Conservation (phyloP, 2,113 vertebrate species). For the Phyllopteryx taeniolatus region DNA sequence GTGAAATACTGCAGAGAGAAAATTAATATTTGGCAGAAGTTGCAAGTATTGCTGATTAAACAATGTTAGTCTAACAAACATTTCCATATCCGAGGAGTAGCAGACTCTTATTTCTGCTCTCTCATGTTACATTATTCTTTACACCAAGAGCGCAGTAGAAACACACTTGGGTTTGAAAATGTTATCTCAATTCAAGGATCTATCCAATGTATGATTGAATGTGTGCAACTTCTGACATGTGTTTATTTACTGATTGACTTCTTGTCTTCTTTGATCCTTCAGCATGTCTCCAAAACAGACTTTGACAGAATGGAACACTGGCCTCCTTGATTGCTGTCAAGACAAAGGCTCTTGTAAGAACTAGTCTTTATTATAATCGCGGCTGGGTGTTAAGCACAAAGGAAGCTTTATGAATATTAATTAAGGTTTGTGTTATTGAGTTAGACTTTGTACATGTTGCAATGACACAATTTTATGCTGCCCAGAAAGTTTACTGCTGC, state of each 20-base stretch:
- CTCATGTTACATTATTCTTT: background rate
- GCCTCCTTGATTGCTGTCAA: background rate
- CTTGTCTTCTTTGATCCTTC: background rate
- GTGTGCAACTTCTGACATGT: background rate
- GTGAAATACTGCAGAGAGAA: background rate
- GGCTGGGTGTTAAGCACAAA: background rate
- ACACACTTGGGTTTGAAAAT: background rate
- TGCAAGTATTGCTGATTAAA: background rate
- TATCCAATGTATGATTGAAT: background rate
- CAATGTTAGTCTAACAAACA: background rate
- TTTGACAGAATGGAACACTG: background rate
- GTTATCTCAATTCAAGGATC: background rate
- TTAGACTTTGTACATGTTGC: no score
- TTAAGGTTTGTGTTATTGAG: background rate
- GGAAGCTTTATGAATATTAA: background rate
- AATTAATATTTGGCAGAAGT: background rate
- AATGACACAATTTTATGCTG: no score
- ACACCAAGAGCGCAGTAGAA: background rate
- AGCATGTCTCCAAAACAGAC: background rate
- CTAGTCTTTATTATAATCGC: background rate
- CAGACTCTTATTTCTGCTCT: background rate
- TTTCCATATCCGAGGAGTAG: background rate
- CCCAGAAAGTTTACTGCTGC: no score
- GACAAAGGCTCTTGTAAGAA: conserved; percentile 6
- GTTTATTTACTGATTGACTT: background rate